A percentile compares a stretch with the other conserved stretches of the same genome.
These are phyloP conservation scores for Gastrophryne carolinensis DNA, from an alignment of 2,797 vertebrate species.

Conservation along the genomic window DNA sequence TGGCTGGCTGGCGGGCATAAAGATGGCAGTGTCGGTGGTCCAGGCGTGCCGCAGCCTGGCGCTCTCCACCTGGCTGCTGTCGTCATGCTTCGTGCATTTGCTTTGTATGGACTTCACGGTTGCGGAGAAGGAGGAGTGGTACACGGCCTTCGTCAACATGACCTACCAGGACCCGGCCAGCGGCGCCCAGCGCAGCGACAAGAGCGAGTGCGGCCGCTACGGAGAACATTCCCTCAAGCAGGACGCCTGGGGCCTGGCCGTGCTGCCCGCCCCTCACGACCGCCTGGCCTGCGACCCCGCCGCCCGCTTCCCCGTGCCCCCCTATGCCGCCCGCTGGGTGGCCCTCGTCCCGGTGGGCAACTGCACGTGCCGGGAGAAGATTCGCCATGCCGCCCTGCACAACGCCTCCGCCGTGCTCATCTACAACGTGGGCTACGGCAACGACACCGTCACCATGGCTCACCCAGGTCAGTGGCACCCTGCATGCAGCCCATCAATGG, in stretches of 20 bases:
- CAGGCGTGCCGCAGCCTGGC: conserved; percentile 92
- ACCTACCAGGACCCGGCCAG: conserved; percentile 84
- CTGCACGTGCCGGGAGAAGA: conserved; percentile 87
- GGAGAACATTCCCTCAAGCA: conserved; percentile 93
- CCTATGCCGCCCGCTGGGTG: conserved; percentile 77
- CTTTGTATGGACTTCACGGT: conserved; percentile 95
- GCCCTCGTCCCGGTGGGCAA: conserved; percentile 90
- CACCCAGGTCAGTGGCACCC: conserved; percentile 92
- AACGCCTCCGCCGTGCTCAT: conserved; percentile 94
- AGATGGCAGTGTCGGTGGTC: conserved; percentile 85
- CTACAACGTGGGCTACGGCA: conserved; percentile 84
- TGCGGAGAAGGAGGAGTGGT: conserved; percentile 98
- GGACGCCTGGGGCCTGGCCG: conserved; percentile 84
- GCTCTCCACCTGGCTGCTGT: conserved; percentile 94
- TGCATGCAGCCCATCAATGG: no score
- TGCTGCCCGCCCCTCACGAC: conserved; percentile 77
- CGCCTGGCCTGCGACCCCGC: conserved; percentile 83
- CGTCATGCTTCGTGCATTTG: conserved; percentile 93
- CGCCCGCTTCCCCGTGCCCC: conserved; percentile 74
- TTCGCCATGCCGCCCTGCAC: conserved; percentile 80
- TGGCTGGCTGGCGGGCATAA: no score
- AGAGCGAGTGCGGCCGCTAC: conserved; percentile 92
- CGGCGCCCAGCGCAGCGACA: conserved; percentile 74
- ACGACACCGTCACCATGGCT: conserved; percentile 90
- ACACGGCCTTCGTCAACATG: conserved; percentile 97